Percentiles rank a stretch among this genome's conserved stretches.
phyloP scores from a whole-genome alignment of 2,888 invertebrate genomes.

The Leptogaster cylindrica region DNA sequence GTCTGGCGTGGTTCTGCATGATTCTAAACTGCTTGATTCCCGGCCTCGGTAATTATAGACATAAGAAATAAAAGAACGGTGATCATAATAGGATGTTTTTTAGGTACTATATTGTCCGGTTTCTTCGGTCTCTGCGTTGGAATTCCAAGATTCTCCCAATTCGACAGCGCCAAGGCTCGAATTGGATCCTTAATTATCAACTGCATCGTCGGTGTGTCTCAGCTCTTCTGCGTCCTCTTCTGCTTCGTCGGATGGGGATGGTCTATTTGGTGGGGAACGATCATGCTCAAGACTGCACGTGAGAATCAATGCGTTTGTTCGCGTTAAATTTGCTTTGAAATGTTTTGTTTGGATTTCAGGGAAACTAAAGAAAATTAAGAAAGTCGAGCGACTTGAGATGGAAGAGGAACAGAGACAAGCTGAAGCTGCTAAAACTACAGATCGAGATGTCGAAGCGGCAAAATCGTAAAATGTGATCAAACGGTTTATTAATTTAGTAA shows the following conservation, averaged over 20 bases:
- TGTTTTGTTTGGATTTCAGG: slow-evolving; percentile 61
- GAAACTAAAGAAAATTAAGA: slow-evolving; percentile 70
- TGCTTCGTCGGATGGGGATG: slow-evolving; percentile 97
- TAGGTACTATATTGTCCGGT: slow-evolving; percentile 90
- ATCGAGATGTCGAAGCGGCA: slow-evolving; percentile 23
- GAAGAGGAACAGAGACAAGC: slow-evolving; percentile 61
- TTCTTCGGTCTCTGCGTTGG: slow-evolving; percentile 87
- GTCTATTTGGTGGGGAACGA: slow-evolving; percentile 97
- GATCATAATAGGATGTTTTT: slow-evolving; percentile 51
- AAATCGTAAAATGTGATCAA: slow-evolving; percentile 25
- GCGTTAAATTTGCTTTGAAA: too few species aligned
- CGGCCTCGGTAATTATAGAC: slow-evolving; percentile 70
- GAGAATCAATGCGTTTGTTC: slow-evolving; percentile 58
- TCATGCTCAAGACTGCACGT: slow-evolving; percentile 90
- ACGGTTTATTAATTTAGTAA: too few species aligned
- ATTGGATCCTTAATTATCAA: slow-evolving; percentile 86
- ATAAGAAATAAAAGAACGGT: neutral
- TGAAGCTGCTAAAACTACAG: slow-evolving; percentile 51
- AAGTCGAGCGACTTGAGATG: slow-evolving; percentile 63
- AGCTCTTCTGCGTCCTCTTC: slow-evolving; percentile 92
- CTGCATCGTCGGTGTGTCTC: slow-evolving; percentile 83
- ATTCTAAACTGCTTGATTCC: slow-evolving; percentile 81
- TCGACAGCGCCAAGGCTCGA: slow-evolving; percentile 77
- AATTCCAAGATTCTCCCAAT: slow-evolving; percentile 83
- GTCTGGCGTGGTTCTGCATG: slow-evolving; percentile 86